Conservation (phyloP, 2,113 vertebrate species). For the Sus scrofa region DNA sequence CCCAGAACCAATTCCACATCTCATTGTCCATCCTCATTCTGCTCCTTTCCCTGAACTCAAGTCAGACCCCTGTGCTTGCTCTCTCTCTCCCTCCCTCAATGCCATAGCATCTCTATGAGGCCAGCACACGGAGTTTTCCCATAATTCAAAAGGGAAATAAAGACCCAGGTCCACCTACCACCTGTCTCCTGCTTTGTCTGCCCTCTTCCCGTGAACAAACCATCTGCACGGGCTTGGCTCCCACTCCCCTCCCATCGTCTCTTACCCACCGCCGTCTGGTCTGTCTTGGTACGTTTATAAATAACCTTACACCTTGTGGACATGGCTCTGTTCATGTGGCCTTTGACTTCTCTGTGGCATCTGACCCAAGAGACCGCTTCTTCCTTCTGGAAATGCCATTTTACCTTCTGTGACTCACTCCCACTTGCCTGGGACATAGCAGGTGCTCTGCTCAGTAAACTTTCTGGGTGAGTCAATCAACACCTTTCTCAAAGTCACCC, state of each 20-base stretch:
- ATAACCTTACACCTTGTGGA: neutral
- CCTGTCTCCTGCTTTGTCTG: neutral
- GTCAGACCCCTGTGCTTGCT: rapidly evolving
- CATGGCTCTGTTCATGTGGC: neutral
- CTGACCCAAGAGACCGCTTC: neutral
- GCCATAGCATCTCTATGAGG: rapidly evolving
- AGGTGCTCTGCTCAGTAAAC: neutral
- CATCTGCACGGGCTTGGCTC: neutral
- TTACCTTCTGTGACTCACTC: neutral
- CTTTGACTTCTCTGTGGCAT: neutral
- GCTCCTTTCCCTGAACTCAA: neutral
- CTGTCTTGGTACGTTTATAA: neutral
- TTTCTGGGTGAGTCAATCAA: neutral
- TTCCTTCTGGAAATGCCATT: neutral
- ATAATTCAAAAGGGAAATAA: neutral
- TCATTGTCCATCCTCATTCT: neutral
- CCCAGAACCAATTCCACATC: neutral
- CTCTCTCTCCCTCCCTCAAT: too few species aligned
- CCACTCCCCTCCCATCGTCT: neutral
- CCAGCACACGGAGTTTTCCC: neutral
- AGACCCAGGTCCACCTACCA: neutral
- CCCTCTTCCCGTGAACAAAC: neutral
- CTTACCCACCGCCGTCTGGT: neutral
- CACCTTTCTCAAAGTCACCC: neutral
- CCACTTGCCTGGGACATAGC: neutral